Conservation (phyloP, 2,797 vertebrate genomes). For the Hydrolagus colliei region DNA sequence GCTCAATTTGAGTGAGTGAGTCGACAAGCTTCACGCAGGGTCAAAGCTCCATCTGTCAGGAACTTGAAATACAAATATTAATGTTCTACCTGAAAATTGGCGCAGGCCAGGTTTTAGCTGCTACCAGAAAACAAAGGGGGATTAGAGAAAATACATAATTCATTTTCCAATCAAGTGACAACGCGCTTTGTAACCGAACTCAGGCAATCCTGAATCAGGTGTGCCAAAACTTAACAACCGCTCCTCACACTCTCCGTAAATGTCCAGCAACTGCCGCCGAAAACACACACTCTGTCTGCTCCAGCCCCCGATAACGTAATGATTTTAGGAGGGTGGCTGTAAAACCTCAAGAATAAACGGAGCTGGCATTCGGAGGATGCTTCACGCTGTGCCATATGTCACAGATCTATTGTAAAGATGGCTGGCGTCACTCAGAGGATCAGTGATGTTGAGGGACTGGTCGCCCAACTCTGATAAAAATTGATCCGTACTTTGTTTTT, state of each 20-base stretch:
- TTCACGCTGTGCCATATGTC: not conserved
- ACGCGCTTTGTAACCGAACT: not conserved
- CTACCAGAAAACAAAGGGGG: not conserved
- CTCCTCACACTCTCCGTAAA: not conserved
- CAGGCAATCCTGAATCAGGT: not conserved
- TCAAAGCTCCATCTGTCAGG: slow-evolving; percentile 32
- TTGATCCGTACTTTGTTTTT: not conserved
- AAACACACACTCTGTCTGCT: not conserved
- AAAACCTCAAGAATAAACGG: no score
- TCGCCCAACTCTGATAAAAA: not conserved
- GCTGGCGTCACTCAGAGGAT: not conserved
- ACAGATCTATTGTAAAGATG: not conserved
- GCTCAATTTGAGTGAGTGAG: slow-evolving; percentile 29
- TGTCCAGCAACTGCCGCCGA: not conserved
- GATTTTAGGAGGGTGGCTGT: not conserved
- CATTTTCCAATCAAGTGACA: not conserved
- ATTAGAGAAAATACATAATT: not conserved
- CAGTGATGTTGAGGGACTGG: not conserved
- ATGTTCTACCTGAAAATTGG: slow-evolving; percentile 25
- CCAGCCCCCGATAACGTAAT: not conserved
- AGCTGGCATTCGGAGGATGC: no score
- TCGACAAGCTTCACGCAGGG: slow-evolving; percentile 24
- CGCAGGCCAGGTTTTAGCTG: not conserved
- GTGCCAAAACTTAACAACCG: not conserved
- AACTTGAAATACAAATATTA: slow-evolving; percentile 32